Conservation (phyloP, 2,113 vertebrate genomes). For the Corvus moneduloides region DNA sequence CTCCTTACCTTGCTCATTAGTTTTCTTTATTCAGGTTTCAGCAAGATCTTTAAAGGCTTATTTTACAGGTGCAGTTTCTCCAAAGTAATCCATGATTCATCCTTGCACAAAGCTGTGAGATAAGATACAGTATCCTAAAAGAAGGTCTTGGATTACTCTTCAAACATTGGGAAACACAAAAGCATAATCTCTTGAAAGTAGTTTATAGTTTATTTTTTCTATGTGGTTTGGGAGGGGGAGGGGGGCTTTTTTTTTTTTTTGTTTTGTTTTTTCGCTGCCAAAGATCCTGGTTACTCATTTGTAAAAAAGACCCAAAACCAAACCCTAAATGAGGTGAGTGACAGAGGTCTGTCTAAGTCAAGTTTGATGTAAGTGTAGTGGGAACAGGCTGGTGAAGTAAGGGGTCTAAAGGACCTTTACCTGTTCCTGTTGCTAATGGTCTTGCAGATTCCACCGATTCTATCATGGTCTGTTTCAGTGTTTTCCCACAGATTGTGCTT, state of each 20-base stretch:
- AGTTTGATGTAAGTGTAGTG: background rate
- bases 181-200: background rate
- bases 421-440: background rate
- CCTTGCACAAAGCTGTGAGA: background rate
- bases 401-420: background rate
- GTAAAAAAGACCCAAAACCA: background rate
- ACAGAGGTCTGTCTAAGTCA: background rate
- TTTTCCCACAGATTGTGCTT: background rate
- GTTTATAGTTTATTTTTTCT: background rate
- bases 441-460: background rate
- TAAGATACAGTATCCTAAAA: background rate
- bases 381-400: background rate
- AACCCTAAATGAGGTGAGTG: background rate
- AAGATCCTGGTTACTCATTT: background rate
- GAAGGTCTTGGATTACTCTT: background rate
- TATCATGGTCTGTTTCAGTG: background rate
- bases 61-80: background rate
- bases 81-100: background rate
- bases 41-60: background rate
- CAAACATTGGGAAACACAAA: background rate
- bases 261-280: background rate
- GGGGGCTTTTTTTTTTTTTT: background rate
- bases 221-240: rapidly evolving
- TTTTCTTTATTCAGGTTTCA: background rate
- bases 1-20: background rate